A percentile compares a stretch with the other conserved stretches of the same genome.
Evolutionary conservation across 30 jellyfish, hydroid and myxozoan genomes (phyloP).

Genomic region (Phacellophora camtschatica): DNA sequence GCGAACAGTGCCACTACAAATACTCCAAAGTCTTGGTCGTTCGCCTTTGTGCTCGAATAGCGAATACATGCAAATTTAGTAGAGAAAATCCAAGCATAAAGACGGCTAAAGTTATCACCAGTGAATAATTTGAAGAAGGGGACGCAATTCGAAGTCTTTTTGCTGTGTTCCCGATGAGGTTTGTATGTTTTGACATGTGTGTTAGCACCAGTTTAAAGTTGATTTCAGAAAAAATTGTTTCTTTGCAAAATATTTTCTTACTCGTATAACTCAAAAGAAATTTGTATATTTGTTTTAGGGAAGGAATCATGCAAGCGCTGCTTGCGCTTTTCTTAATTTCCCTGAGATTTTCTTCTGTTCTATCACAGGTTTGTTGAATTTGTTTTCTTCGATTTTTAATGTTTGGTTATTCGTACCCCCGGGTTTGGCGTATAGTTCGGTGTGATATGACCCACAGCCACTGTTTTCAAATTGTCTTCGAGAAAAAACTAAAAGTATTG

Average conservation of each 20-base stretch:
- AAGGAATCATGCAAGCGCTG: slow-evolving; percentile 35
- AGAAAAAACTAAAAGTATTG: too few species aligned
- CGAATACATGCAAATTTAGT: background rate
- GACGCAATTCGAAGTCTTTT: too few species aligned
- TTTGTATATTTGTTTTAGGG: slow-evolving; percentile 28
- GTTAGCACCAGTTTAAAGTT: background rate
- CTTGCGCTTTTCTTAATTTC: slow-evolving; percentile 38
- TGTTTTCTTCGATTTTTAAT: too few species aligned
- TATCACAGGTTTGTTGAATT: slow-evolving; percentile 32
- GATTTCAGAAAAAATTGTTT: too few species aligned
- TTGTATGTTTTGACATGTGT: background rate
- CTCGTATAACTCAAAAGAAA: too few species aligned
- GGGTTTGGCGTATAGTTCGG: background rate
- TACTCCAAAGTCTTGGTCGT: slow-evolving; percentile 20
- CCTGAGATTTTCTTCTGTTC: slow-evolving; percentile 10
- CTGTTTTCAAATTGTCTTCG: background rate
- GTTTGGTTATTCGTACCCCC: slow-evolving; percentile 63
- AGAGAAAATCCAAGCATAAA: background rate
- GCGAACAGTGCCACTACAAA: slow-evolving; percentile 62
- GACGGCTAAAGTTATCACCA: too few species aligned
- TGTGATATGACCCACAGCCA: too few species aligned
- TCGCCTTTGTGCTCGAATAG: slow-evolving; percentile 5
- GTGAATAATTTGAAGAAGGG: too few species aligned
- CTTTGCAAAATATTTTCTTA: too few species aligned
- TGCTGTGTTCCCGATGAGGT: slow-evolving; percentile 71